Percentiles rank a stretch among this genome's conserved stretches.
These are phyloP conservation scores for Drosophila aff. DNA, from an alignment of 1,140 invertebrate species.

Conservation along the genomic window DNA sequence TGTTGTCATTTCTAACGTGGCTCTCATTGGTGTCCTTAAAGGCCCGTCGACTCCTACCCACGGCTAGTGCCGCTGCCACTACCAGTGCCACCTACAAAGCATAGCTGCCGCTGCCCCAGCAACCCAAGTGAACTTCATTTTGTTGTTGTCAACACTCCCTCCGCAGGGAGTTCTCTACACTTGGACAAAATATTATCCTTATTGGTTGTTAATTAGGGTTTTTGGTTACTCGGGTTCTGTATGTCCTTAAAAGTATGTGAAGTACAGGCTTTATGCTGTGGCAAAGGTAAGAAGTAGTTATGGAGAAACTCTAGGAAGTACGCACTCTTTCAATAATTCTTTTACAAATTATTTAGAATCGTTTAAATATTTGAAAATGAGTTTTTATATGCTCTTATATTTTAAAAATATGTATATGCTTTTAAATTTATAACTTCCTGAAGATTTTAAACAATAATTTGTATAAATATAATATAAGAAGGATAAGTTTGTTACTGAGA, in stretches of 20 bases:
- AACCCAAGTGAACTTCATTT: constrained; percentile 44
- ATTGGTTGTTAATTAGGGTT: background rate
- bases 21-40: constrained; percentile 53
- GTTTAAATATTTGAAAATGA: background rate
- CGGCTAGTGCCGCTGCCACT: background rate
- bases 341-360: background rate
- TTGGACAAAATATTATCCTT: constrained; percentile 2
- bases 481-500: background rate
- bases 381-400: background rate
- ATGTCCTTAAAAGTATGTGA: background rate
- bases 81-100: constrained; percentile 2
- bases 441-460: background rate
- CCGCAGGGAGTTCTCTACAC: background rate
- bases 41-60: constrained; percentile 14
- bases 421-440: background rate
- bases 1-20: constrained; percentile 51
- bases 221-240: background rate
- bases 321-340: background rate
- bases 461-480: fast-evolving
- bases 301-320: background rate
- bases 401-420: background rate
- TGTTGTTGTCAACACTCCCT: constrained; percentile 42
- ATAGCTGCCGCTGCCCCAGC: constrained; percentile 4
- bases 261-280: background rate
- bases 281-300: background rate